Percentiles rank a stretch among this genome's conserved stretches.
Conservation (phyloP, 30 jellyfish, hydroid and myxozoan genomes). For the Hydra vulgaris region DNA sequence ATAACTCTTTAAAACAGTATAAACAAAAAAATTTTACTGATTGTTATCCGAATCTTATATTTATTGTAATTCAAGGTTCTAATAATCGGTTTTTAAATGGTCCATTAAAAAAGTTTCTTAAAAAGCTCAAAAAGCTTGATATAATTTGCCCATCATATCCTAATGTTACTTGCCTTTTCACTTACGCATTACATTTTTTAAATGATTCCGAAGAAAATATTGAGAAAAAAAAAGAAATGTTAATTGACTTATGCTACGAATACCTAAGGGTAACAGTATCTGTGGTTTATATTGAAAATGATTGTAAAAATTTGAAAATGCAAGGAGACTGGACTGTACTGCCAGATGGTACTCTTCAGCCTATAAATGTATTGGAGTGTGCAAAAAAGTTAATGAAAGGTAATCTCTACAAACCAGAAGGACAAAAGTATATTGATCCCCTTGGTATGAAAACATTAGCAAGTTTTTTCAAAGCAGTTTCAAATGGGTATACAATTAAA, state of each 20-base stretch:
- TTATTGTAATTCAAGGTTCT: background rate
- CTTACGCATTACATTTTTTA: background rate
- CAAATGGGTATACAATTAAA: background rate
- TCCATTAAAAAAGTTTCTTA: background rate
- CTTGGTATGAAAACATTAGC: background rate
- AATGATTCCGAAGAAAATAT: background rate
- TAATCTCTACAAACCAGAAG: too few relatives aligned
- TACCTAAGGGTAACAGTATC: background rate
- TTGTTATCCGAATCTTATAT: background rate
- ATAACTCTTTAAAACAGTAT: background rate
- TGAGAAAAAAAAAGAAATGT: background rate
- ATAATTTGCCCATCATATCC: background rate
- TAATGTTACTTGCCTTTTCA: background rate
- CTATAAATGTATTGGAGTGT: background rate
- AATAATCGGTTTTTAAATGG: background rate
- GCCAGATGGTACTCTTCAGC: background rate
- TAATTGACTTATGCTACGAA: background rate
- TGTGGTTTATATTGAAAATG: background rate
- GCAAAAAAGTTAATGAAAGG: background rate
- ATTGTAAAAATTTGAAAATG: background rate
- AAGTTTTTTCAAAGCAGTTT: background rate
- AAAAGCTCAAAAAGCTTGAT: background rate
- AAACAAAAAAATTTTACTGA: background rate
- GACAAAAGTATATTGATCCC: background rate
- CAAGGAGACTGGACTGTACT: background rate